Conservation (phyloP, 2,888 invertebrate genomes). For the Galeopsomyia nigrocyanea region DNA sequence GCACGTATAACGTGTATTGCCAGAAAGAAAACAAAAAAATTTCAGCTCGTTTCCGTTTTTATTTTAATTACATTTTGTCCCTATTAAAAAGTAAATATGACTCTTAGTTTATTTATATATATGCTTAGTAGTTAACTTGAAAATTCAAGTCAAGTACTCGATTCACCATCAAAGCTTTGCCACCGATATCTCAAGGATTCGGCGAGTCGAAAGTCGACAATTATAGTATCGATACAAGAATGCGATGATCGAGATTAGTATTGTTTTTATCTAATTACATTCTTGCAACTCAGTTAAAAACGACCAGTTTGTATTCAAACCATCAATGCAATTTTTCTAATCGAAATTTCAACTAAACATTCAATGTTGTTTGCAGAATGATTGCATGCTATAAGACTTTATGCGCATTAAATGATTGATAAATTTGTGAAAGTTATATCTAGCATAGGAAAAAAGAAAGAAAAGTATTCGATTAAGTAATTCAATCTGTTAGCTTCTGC, state of each 20-base stretch:
- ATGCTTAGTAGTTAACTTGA: constrained; percentile 32
- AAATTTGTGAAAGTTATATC: no score
- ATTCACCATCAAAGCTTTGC: constrained; percentile 24
- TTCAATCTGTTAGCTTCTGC: no score
- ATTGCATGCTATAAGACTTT: no score
- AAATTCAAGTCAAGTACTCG: constrained; percentile 21
- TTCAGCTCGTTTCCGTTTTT: constrained; percentile 10
- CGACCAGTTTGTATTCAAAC: no score
- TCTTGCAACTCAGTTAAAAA: no score
- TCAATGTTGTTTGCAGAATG: no score
- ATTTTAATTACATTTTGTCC: constrained; percentile 24
- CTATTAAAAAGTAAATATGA: constrained; percentile 41
- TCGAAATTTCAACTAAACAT: no score
- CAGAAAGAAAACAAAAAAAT: constrained; percentile 31
- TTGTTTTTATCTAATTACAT: constrained; percentile 8
- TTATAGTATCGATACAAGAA: constrained; percentile 32
- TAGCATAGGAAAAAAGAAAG: no score
- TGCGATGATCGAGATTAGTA: constrained; percentile 28
- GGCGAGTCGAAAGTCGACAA: constrained; percentile 13
- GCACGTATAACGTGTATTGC: constrained; percentile 40
- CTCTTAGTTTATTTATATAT: constrained; percentile 29
- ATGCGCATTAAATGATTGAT: no score
- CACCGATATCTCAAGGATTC: constrained; percentile 20
- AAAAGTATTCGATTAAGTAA: no score
- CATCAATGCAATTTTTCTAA: no score